These are phyloP conservation scores for Phalacrocorax pelagicus DNA, from an alignment of 2,113 vertebrate species.

Conservation along the genomic window DNA sequence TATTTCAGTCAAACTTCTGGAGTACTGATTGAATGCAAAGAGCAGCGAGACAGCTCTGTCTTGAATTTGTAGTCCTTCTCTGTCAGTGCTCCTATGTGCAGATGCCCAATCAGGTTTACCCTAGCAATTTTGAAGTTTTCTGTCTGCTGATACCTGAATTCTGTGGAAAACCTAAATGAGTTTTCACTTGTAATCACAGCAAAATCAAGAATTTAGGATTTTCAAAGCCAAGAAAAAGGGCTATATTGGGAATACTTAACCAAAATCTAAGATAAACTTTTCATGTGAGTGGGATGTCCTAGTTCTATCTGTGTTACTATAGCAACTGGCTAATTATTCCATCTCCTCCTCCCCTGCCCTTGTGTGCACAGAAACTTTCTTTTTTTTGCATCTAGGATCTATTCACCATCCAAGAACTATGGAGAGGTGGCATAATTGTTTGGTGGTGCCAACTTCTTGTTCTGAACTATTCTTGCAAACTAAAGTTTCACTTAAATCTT, in stretches of 20 bases:
- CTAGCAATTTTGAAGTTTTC: neutral
- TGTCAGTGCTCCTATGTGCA: neutral
- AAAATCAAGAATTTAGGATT: neutral
- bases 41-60: neutral
- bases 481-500: constrained; percentile 5
- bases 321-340: constrained; percentile 56
- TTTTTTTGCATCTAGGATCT: neutral
- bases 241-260: constrained; percentile 21
- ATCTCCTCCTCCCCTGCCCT: constrained; percentile 35
- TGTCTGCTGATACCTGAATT: neutral
- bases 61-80: neutral
- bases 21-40: neutral
- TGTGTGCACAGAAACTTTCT: neutral
- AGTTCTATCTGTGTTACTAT: constrained; percentile 47
- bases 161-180: neutral
- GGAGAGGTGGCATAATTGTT: neutral
- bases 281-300: constrained; percentile 52
- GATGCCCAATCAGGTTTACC: neutral
- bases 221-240: neutral
- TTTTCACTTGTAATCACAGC: neutral
- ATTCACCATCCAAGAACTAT: neutral
- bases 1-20: neutral
- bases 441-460: neutral
- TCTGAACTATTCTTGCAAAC: constrained; percentile 14
- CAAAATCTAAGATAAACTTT: constrained; percentile 48